These are phyloP conservation scores for Gymnoscopelus microlampas DNA, from an alignment of 2,797 vertebrate genomes.

Conservation along the genomic window DNA sequence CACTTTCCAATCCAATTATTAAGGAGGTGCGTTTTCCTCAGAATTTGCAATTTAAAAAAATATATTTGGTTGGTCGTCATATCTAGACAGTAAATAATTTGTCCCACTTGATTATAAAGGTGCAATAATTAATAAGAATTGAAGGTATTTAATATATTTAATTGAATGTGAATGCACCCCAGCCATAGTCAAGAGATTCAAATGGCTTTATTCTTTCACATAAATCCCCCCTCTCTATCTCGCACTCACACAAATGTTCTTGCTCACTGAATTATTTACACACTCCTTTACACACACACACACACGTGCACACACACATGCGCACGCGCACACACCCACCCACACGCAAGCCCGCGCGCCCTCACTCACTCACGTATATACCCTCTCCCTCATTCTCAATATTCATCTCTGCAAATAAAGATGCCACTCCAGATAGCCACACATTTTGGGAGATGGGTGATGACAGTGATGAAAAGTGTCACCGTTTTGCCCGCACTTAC, in stretches of 20 bases:
- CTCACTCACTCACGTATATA: no score
- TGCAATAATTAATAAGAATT: conserved; percentile 46
- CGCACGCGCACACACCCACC: no score
- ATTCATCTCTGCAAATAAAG: conserved; percentile 42
- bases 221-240: background rate
- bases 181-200: conserved; percentile 33
- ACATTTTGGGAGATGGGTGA: conserved; percentile 17
- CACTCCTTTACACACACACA: no score
- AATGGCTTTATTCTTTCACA: conserved; percentile 15
- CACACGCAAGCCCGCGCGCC: no score
- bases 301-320: no score
- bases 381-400: conserved; percentile 9
- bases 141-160: conserved; percentile 30
- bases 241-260: background rate
- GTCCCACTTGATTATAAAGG: conserved; percentile 30
- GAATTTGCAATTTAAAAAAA: no score
- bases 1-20: conserved; percentile 33
- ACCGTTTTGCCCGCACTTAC: conserved; percentile 50
- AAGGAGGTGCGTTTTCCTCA: conserved; percentile 1
- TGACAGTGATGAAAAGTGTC: conserved; percentile 23
- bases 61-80: no score
- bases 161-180: conserved; percentile 40
- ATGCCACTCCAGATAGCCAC: conserved; percentile 24
- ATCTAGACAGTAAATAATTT: no score
- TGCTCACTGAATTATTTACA: conserved; percentile 19